A percentile compares a stretch with the other conserved stretches of the same genome.
Evolutionary conservation across 2,113 vertebrate species (phyloP).

Genomic region (Leucosticte australis): DNA sequence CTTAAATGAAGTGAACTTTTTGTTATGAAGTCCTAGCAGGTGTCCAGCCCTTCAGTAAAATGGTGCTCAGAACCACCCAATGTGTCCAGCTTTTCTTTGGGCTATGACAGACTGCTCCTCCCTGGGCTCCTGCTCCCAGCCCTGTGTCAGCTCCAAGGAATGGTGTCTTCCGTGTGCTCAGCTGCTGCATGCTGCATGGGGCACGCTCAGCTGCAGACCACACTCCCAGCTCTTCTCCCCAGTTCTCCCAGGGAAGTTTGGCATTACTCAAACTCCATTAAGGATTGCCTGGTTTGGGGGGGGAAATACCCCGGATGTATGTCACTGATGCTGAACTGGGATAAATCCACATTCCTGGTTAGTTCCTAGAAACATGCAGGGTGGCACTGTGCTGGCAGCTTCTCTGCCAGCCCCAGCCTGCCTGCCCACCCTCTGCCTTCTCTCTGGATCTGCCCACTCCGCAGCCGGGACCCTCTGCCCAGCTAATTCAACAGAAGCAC

Average conservation of each 20-base stretch:
- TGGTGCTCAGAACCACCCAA: slow-evolving; percentile 62
- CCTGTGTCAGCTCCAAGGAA: background rate
- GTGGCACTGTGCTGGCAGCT: background rate
- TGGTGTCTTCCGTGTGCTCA: accelerated
- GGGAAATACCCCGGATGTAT: background rate
- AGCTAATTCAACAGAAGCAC: background rate
- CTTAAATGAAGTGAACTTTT: slow-evolving; percentile 52
- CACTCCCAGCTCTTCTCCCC: background rate
- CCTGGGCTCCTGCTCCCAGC: background rate
- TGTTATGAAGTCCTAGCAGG: slow-evolving; percentile 57
- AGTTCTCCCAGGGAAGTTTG: background rate
- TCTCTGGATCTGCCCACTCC: background rate
- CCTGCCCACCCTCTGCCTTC: background rate
- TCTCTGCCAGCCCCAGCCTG: background rate
- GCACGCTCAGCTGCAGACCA: background rate
- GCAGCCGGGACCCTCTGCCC: background rate
- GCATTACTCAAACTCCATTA: background rate
- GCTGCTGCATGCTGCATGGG: background rate
- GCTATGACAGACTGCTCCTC: background rate
- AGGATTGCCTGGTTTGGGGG: background rate
- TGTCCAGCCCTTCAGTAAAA: slow-evolving; percentile 66
- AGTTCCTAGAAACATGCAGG: background rate
- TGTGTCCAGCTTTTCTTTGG: slow-evolving; percentile 25
- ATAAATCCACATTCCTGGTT: background rate
- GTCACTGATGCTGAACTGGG: background rate